Base-by-base conservation (phyloP, 2,888 invertebrate genomes). In the Pseudococcus longispinus region DNA sequence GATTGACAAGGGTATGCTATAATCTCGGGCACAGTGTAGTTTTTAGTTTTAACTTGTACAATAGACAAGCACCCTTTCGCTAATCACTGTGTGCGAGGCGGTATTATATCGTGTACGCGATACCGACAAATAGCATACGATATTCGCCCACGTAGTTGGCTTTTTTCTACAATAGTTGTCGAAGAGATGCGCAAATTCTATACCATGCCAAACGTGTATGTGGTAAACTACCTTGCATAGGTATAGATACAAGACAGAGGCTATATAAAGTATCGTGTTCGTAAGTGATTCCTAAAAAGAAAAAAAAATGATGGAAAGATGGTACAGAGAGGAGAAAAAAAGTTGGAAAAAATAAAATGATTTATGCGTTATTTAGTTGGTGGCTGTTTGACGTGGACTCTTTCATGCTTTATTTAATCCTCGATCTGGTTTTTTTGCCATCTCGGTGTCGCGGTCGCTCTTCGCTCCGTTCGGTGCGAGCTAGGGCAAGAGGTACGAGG, bases 1-100 rank as follows among this genome's bases (percentile, higher is more conserved):
- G 87, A 87, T 87, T 87, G 87, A 87, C 87, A 87, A 87, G 87
- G 87, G 87, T 87, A 32, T 74, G 74, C 42, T 85, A 85, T 85
- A 85, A 85, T 85, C 85, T 85, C 85, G 15, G 44, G 42, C 20
- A 74, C 74, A 70, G 70, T 74, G 74, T 85, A 85, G 42, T 85
- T 70, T 85, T 85, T 85, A 85, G 85, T 85, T 85, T 85, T 70
- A 85, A 85, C 20, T 85, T 74, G 23, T 70, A 85, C 85, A 85
- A 85, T 85, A 74, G 85, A 85, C 9, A 29, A 26, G 46, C 46
- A 77, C 85, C 85, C 85, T 74, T 85, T 85, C 85, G 85, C 85
- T 85, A 85, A 85, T 85, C 85, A 85, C 85, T 37, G 20, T 26
- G 13, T 3, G 29, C 29, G 15, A 15, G 9, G 60, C 1, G 60